Percentiles rank a stretch among this genome's conserved stretches.
Conservation (phyloP, 1,140 invertebrate species). For the Pogonognathellus flavescens region DNA sequence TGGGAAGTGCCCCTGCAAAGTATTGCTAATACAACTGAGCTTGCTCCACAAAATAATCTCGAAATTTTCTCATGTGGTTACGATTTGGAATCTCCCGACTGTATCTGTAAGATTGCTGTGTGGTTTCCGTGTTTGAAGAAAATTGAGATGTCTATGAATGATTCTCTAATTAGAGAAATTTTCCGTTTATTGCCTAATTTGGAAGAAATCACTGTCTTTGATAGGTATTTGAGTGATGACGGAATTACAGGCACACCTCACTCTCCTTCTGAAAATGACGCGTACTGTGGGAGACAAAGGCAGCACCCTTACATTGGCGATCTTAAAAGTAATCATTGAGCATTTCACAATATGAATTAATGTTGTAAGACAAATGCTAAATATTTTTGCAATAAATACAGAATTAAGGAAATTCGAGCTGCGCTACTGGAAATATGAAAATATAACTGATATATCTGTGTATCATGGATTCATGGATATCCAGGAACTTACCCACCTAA, state of each 20-base stretch:
- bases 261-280: not conserved
- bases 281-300: conserved; percentile 15
- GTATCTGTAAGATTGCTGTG: not conserved
- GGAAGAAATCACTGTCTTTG: conserved; percentile 55
- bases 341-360: not conserved
- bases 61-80: conserved; percentile 33
- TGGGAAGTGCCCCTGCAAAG: conserved; percentile 42
- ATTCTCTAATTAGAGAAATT: conserved; percentile 43
- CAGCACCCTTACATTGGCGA: conserved; percentile 51
- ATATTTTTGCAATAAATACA: not conserved
- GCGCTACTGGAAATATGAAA: conserved; percentile 55
- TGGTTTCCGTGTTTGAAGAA: conserved; percentile 46
- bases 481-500: conserved; percentile 4
- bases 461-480: conserved; percentile 57
- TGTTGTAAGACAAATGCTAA: not conserved
- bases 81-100: not conserved
- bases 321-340: conserved; percentile 44
- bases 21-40: conserved; percentile 15
- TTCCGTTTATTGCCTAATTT: conserved; percentile 27
- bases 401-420: conserved; percentile 55
- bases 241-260: conserved; percentile 54
- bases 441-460: conserved; percentile 53
- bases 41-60: conserved; percentile 11
- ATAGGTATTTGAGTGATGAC: conserved; percentile 52
- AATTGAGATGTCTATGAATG: conserved; percentile 48